These are phyloP conservation scores for Trachelipus rathkii DNA, from an alignment of 1,140 invertebrate species.

Conservation along the genomic window DNA sequence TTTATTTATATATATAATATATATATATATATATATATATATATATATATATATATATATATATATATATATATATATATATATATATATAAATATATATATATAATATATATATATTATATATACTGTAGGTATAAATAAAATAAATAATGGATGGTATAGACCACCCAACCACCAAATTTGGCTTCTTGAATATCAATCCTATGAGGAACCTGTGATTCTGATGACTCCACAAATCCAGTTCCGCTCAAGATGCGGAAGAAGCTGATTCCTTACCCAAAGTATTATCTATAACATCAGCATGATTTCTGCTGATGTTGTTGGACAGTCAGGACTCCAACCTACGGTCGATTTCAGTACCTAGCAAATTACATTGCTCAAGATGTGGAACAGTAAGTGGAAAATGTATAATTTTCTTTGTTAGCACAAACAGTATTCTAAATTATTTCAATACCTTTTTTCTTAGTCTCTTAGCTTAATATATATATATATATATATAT, in stretches of 20 bases:
- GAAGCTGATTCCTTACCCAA: constrained; percentile 27
- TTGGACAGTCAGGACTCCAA: constrained; percentile 30
- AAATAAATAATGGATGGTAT: background rate
- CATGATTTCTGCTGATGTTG: constrained; percentile 35
- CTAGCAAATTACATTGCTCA: constrained; percentile 29
- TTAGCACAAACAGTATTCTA: too few relatives aligned
- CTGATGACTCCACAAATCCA: constrained; percentile 34
- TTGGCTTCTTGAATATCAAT: constrained; percentile 11
- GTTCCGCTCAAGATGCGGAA: constrained; percentile 30
- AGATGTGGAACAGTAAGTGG: constrained; percentile 24
- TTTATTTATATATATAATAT: too few relatives aligned
- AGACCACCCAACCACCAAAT: background rate
- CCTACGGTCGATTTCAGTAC: constrained; percentile 27
- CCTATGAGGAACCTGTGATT: constrained; percentile 29
- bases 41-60: too few relatives aligned
- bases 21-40: too few relatives aligned
- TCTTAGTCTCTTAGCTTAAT: too few relatives aligned
- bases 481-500: too few relatives aligned
- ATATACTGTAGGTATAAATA: too few relatives aligned
- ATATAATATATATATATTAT: too few relatives aligned
- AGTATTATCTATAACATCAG: constrained; percentile 32
- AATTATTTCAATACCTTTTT: too few relatives aligned
- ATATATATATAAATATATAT: too few relatives aligned
- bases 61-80: too few relatives aligned
- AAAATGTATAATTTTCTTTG: background rate